Base-by-base conservation (phyloP, 1,140 invertebrate species). In the Odontomachus brunneus region DNA sequence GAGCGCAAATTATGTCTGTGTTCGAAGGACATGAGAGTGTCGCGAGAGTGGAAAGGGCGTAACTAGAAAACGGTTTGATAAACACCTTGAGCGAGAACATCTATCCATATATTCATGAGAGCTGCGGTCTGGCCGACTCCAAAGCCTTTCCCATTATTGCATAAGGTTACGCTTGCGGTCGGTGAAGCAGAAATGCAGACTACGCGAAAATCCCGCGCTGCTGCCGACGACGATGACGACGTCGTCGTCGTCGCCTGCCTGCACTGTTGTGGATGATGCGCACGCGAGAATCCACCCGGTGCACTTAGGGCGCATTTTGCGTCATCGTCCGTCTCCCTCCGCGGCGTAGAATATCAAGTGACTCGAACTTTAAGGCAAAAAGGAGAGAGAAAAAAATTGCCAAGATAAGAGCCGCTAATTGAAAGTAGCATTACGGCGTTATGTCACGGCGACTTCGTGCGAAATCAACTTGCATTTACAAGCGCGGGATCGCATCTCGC, bases 71-170 rank as follows among this genome's bases (percentile, higher is more conserved):
- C 90, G 87, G 84, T 76, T 89, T 90, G 90, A 92, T 91, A 92
- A 92, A 91, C 89, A 92, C 90, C 90, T 90, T 89, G 84, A 89
- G 88, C 84, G 88, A 91, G 87, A 90, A 88, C 89, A 91, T 90
- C 91, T 88, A 91, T 92, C 89, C 90, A 91, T 92, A 89, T 90
- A 92, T 93, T 91, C 91, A 92, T 91, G 91, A 93, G 89, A 88
- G 78, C 75, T 84, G 71, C 81, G 75, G 88, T 84, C 89, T 76
- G 87, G 76, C 69, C 85, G 81, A 80, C 75, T 89, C 88, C 86
- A 87, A 86, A 91, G 88, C 87, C 88, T 92, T 91, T 91, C 89
- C 87, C 88, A 86, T 88, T 90, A 88, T 93, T 92, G 89, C 91
- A 90, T 93, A 93, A 92, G 89, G 88, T 91, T 90, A 89, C 91